These are phyloP conservation scores for Pagrus major DNA, from an alignment of 2,113 vertebrate genomes.

Conservation along the genomic window DNA sequence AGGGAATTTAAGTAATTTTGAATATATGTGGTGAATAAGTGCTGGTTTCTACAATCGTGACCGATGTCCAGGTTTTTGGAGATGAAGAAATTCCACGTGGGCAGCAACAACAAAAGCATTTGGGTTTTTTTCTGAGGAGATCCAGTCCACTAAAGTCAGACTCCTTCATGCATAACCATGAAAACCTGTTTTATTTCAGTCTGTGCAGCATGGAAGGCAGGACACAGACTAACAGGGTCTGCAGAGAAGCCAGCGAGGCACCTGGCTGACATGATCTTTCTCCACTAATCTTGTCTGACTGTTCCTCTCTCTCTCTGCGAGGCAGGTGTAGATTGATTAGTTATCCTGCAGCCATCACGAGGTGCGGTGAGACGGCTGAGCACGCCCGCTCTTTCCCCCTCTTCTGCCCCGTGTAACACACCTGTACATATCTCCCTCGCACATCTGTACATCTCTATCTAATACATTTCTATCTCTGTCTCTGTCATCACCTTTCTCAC, in stretches of 20 bases:
- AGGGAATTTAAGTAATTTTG: conserved; percentile 15
- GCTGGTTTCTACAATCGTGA: conserved; percentile 12
- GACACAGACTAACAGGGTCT: conserved; percentile 43
- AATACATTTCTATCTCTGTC: conserved; percentile 54
- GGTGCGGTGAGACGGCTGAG: conserved; percentile 37
- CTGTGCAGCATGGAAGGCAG: conserved; percentile 1
- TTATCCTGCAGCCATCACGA: conserved; percentile 68
- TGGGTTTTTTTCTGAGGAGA: conserved; percentile 4
- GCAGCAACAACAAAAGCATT: conserved; percentile 9
- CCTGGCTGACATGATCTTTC: conserved; percentile 49
- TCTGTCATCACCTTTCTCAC: conserved; percentile 60
- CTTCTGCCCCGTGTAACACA: conserved; percentile 56
- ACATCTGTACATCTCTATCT: conserved; percentile 69
- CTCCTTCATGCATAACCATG: background rate
- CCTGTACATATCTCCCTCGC: conserved; percentile 62
- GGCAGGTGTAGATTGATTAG: conserved; percentile 77
- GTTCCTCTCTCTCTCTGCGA: conserved; percentile 21
- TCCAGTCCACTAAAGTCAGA: conserved; percentile 18
- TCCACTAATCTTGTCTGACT: conserved; percentile 65
- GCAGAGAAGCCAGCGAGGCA: conserved; percentile 31
- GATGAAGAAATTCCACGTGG: conserved; percentile 13
- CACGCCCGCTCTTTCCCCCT: background rate
- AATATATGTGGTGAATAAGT: background rate
- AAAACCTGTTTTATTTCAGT: conserved; percentile 8
- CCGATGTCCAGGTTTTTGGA: conserved; percentile 20